A percentile compares a stretch with the other conserved stretches of the same genome.
These are phyloP conservation scores for Halichoeres trimaculatus DNA, from an alignment of 2,113 vertebrate genomes.

Conservation along the genomic window DNA sequence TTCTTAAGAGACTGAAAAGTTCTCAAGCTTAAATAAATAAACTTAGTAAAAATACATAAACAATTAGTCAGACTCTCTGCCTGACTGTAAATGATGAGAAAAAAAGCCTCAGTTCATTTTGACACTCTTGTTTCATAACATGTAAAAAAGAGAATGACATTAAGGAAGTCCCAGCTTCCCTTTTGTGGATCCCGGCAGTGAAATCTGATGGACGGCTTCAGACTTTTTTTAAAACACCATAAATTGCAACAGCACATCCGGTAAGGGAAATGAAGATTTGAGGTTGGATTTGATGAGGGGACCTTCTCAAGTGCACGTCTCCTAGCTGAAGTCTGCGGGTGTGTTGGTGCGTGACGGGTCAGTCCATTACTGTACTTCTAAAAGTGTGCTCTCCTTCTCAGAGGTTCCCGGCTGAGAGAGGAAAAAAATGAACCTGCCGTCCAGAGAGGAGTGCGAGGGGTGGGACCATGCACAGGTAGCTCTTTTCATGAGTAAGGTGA, in stretches of 20 bases:
- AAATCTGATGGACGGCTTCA: background rate
- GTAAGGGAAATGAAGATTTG: slow-evolving; percentile 8
- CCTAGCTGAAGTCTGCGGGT: slow-evolving; percentile 12
- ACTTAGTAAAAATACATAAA: background rate
- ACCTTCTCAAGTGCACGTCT: slow-evolving; percentile 58
- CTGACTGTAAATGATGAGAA: slow-evolving; percentile 24
- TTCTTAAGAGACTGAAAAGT: background rate
- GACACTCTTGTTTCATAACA: slow-evolving; percentile 34
- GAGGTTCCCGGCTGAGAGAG: slow-evolving; percentile 57
- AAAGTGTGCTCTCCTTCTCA: slow-evolving; percentile 31
- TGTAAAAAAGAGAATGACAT: slow-evolving; percentile 7
- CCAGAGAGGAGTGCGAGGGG: slow-evolving; percentile 85
- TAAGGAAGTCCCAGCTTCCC: slow-evolving; percentile 70
- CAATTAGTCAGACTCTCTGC: background rate
- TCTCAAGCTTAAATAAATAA: background rate
- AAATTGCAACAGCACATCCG: slow-evolving; percentile 31
- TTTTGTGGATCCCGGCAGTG: slow-evolving; percentile 12
- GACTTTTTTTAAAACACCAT: background rate
- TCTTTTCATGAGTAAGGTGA: slow-evolving; percentile 85
- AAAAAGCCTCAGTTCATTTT: background rate
- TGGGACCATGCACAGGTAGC: slow-evolving; percentile 86
- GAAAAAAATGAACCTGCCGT: slow-evolving; percentile 84
- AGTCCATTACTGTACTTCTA: slow-evolving; percentile 50
- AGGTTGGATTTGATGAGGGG: slow-evolving; percentile 56
- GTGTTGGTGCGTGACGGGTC: slow-evolving; percentile 39